Evolutionary conservation across 2,113 vertebrate genomes (phyloP).

Genomic region (Callipepla squamata): DNA sequence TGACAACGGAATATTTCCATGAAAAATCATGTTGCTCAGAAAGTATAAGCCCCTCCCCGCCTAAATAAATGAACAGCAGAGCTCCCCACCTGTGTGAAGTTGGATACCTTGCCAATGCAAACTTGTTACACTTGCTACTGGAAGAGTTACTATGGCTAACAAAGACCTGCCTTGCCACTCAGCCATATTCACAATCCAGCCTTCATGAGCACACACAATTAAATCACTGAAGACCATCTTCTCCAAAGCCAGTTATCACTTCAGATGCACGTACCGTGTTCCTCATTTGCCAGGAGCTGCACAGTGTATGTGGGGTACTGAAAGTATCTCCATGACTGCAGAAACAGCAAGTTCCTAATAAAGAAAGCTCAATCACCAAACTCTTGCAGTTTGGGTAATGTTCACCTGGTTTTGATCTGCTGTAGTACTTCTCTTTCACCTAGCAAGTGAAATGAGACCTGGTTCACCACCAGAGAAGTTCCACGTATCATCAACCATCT

Average conservation of each 20-base stretch:
- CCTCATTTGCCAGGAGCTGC: background rate
- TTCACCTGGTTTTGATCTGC: background rate
- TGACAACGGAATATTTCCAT: background rate
- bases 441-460: background rate
- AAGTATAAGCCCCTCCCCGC: background rate
- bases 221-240: background rate
- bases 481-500: accelerated
- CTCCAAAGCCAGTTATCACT: background rate
- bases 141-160: background rate
- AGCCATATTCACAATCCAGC: background rate
- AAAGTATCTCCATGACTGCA: background rate
- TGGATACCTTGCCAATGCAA: background rate
- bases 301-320: background rate
- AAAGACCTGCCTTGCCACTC: background rate
- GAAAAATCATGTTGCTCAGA: background rate
- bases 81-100: background rate
- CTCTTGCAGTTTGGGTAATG: background rate
- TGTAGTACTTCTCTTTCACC: background rate
- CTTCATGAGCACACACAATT: accelerated
- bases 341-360: background rate
- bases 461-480: background rate
- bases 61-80: background rate
- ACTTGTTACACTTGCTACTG: background rate
- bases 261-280: background rate
- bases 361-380: background rate